A percentile compares a stretch with the other conserved stretches of the same genome.
Conservation (phyloP, 2,113 vertebrate genomes). For the Engraulis encrasicolus region DNA sequence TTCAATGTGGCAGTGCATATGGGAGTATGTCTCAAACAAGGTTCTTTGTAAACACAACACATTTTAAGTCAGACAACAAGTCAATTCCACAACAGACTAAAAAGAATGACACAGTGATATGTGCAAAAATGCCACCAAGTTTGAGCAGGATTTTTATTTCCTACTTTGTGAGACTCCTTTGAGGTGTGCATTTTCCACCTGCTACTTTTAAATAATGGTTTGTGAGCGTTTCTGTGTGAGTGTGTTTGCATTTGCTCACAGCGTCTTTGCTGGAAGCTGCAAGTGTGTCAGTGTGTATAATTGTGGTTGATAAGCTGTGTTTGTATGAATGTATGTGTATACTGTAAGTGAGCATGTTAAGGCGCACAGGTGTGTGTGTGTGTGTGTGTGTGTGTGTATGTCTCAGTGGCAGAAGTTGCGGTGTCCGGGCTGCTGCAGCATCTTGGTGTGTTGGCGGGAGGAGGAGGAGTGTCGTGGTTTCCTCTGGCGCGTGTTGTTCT, state of each 20-base stretch:
- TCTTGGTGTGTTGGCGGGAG: conserved; percentile 67
- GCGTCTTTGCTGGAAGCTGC: background rate
- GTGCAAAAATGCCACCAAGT: background rate
- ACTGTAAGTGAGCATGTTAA: too few relatives aligned
- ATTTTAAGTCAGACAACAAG: conserved; percentile 2
- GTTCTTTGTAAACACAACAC: conserved; percentile 1
- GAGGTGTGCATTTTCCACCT: background rate
- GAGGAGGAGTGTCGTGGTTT: conserved; percentile 66
- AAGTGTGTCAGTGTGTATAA: too few relatives aligned
- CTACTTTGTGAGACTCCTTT: background rate
- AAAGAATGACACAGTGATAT: conserved; percentile 19
- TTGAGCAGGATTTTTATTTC: conserved; percentile 25
- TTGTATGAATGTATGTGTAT: background rate
- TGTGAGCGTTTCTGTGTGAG: too few relatives aligned
- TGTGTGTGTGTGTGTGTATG: background rate
- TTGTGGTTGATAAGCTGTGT: background rate
- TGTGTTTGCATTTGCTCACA: background rate
- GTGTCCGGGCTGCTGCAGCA: conserved; percentile 88
- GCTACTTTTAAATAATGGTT: too few relatives aligned
- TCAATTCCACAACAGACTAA: background rate
- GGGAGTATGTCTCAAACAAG: background rate
- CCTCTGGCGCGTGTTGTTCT: conserved; percentile 81
- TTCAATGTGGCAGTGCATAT: background rate
- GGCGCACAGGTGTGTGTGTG: conserved; percentile 24
- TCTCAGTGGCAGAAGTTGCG: conserved; percentile 86